Conservation (phyloP, 2,797 vertebrate species). For the Pipistrellus pipistrellus region DNA sequence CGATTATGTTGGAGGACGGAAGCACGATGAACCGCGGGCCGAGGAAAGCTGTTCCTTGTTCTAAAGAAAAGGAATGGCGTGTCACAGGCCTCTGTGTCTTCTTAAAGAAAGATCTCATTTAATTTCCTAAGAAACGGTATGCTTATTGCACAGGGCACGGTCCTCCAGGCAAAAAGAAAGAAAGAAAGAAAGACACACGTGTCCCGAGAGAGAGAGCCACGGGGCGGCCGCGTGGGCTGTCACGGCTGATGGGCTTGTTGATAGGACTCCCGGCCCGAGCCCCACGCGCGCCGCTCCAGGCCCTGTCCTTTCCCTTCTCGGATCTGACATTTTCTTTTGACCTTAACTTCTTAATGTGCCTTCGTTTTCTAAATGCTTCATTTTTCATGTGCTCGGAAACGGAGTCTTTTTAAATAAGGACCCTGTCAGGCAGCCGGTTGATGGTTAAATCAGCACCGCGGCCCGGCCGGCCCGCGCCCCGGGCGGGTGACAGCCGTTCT, state of each 20-base stretch:
- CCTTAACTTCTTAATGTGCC: slow-evolving; percentile 82
- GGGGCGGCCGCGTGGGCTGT: background rate
- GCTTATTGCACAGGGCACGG: slow-evolving; percentile 54
- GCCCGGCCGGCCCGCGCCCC: background rate
- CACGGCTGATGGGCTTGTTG: slow-evolving; percentile 77
- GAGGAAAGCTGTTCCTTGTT: slow-evolving; percentile 61
- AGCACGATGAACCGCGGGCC: slow-evolving; percentile 54
- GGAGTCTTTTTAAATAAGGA: slow-evolving; percentile 59
- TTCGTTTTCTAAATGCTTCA: slow-evolving; percentile 78
- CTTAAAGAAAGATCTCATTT: background rate
- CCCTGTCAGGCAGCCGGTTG: slow-evolving; percentile 33
- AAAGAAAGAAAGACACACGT: background rate
- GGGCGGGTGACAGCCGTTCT: background rate
- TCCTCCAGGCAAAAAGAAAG: slow-evolving; percentile 48
- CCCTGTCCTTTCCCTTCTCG: slow-evolving; percentile 62
- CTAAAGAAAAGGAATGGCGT: slow-evolving; percentile 54
- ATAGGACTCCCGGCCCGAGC: slow-evolving; percentile 26
- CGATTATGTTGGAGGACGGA: slow-evolving; percentile 48
- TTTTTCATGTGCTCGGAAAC: slow-evolving; percentile 67
- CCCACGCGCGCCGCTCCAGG: slow-evolving; percentile 32
- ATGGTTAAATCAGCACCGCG: background rate
- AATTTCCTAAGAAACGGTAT: background rate
- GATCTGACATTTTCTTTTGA: slow-evolving; percentile 81
- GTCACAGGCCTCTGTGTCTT: background rate
- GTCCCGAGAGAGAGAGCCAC: background rate